A percentile compares a stretch with the other conserved stretches of the same genome.
Evolutionary conservation across 2,113 vertebrate genomes (phyloP).

Genomic region (Trichechus manatus): DNA sequence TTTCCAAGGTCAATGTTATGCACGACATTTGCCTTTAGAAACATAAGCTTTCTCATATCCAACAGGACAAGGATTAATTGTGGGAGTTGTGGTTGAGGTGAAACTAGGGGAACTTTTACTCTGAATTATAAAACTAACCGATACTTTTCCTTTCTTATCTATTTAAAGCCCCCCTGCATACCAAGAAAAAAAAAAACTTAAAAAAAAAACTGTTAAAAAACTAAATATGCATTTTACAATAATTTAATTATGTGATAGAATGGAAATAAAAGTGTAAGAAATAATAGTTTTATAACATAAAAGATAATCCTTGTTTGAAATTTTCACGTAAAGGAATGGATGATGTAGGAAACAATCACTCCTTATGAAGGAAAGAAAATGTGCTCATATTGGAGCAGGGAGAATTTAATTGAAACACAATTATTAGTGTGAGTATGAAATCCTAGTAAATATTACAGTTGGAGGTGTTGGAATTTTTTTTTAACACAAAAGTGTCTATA

Average conservation of each 20-base stretch:
- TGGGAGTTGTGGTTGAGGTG: not conserved
- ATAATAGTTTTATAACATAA: conserved; percentile 10
- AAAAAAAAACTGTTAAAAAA: not conserved
- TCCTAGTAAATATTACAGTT: not conserved
- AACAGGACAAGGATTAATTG: not conserved
- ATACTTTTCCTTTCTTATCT: not conserved
- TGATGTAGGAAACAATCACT: not conserved
- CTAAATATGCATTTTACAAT: not conserved
- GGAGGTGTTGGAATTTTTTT: not conserved
- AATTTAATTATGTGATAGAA: not conserved
- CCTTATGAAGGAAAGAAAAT: not conserved
- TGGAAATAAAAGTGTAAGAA: not conserved
- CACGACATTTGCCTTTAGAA: not conserved
- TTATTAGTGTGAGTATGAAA: not conserved
- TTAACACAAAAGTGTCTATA: conserved; percentile 2
- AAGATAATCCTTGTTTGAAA: not conserved
- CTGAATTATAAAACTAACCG: not conserved
- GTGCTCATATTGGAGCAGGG: not conserved
- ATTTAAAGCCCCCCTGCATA: not conserved
- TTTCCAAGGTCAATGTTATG: not conserved
- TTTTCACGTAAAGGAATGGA: not conserved
- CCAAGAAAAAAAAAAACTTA: not conserved
- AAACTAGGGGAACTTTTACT: not conserved
- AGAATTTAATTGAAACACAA: not conserved
- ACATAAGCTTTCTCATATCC: not conserved